Base-by-base conservation (phyloP, 2,113 vertebrate genomes). In the Holacanthus passer region DNA sequence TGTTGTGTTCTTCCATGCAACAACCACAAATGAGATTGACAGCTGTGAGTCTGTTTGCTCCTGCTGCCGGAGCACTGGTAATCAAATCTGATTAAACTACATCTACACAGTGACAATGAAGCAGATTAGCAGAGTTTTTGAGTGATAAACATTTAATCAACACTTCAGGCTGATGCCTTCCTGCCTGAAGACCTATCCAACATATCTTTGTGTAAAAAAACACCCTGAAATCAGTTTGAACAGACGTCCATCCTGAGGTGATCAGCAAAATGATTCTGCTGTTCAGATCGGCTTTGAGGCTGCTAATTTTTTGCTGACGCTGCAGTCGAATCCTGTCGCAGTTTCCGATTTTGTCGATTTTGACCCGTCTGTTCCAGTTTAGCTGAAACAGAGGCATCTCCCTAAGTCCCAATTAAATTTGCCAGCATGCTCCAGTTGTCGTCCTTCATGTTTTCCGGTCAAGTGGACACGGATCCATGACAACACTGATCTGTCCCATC, bases 391-490 rank as follows among this genome's bases (percentile, higher is more conserved):
- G 19, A 43, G 11, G 55, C 53, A 16, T 43, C 41, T 64, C 35
- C 58, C 50, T 19, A 80, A 82, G 84, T 82, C 56, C 62, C 56
- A 75, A 75, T 68, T 31, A 71, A 79, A 79, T 64, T 41, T 78
- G 27, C 69, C 75, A 64, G 58, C 63, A 71, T 50, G 69, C 60
- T 72, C 53, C 39, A 73, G 69, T 63, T 35, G 27, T 55, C 55
- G 3, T 52, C 43, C 47, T 52, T 45, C 24, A 22, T 77, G 83
- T 81, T 79, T 82, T 84, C 45, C 10, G 7, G 83, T 74, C 72
- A 77, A 73, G 72, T 1, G n/a, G 72, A 79, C 75, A 67, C 53
- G 37, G 19, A 65, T 56, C 60, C 39, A 29, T 48, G 53, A 85
- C 67, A 47, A 65, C 59, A 81, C 62, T 16, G 45, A 81, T 62